phyloP scores from a whole-genome alignment of 2,797 vertebrate species.

The Tragopan temminckii region DNA sequence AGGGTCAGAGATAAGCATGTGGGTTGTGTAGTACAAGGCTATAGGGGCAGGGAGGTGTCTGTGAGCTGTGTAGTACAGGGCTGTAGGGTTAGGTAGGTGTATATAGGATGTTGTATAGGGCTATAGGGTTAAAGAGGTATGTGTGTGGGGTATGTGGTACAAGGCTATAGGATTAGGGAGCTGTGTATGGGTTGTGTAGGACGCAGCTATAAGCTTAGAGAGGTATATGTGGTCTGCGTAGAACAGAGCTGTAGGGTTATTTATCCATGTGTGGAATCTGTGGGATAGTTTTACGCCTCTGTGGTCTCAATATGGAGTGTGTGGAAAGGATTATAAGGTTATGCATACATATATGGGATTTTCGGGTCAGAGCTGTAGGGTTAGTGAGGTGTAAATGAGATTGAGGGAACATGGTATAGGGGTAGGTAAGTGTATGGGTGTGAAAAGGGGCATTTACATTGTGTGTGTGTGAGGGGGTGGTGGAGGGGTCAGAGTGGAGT shows the following conservation, averaged over 20 bases:
- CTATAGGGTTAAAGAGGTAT: fast-evolving
- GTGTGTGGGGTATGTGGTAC: too few relatives aligned
- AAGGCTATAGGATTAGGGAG: not conserved
- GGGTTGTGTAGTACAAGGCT: not conserved
- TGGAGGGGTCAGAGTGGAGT: not conserved
- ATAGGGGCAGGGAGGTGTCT: fast-evolving
- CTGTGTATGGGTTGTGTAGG: too few relatives aligned
- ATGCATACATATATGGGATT: not conserved
- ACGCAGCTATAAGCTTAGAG: fast-evolving
- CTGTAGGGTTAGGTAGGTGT: fast-evolving
- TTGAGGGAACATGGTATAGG: not conserved
- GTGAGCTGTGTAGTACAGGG: not conserved
- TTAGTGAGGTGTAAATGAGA: too few relatives aligned
- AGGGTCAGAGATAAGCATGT: not conserved
- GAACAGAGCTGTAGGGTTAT: not conserved
- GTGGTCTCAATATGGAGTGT: not conserved
- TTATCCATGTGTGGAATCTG: too few relatives aligned
- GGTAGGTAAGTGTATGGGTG: not conserved
- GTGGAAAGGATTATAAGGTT: not conserved
- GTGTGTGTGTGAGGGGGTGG: not conserved
- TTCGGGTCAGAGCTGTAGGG: not conserved
- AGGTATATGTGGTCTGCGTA: too few relatives aligned
- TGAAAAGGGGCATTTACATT: fast-evolving
- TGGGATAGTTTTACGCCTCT: not conserved
- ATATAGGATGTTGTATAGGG: not conserved